Percentiles rank a stretch among this genome's conserved stretches.
Evolutionary conservation across 1,140 invertebrate species (phyloP).

Genomic region (Littorina saxatilis): DNA sequence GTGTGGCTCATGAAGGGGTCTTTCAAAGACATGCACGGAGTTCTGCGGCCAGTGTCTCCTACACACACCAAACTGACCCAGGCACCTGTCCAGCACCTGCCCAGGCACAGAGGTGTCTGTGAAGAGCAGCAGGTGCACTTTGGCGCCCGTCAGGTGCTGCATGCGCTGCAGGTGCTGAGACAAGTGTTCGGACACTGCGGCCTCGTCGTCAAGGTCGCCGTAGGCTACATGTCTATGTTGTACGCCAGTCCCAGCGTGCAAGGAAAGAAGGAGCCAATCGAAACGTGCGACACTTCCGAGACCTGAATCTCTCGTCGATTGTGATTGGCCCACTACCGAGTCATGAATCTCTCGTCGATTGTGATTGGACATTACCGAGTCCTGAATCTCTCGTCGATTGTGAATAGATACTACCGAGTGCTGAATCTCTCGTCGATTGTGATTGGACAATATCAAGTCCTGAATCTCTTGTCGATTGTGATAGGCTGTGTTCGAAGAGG

Average conservation of each 20-base stretch:
- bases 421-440: neutral
- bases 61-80: neutral
- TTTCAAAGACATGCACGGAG: neutral
- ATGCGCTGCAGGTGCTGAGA: neutral
- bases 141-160: neutral
- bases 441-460: neutral
- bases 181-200: neutral
- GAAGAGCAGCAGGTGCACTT: neutral
- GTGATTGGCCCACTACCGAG: neutral
- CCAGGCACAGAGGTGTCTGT: neutral
- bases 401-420: neutral
- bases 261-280: neutral
- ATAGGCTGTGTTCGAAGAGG: too few species aligned
- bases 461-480: too few species aligned
- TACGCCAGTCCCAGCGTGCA: neutral
- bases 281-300: neutral
- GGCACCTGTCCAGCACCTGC: neutral
- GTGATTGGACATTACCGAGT: neutral
- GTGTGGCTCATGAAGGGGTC: too few species aligned
- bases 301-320: neutral
- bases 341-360: neutral
- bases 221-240: constrained; percentile 7
- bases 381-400: neutral
- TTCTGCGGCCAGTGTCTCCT: neutral
- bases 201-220: neutral